These are phyloP conservation scores for Coranthus polyacanthus DNA, from an alignment of 2,797 vertebrate species.

Conservation along the genomic window DNA sequence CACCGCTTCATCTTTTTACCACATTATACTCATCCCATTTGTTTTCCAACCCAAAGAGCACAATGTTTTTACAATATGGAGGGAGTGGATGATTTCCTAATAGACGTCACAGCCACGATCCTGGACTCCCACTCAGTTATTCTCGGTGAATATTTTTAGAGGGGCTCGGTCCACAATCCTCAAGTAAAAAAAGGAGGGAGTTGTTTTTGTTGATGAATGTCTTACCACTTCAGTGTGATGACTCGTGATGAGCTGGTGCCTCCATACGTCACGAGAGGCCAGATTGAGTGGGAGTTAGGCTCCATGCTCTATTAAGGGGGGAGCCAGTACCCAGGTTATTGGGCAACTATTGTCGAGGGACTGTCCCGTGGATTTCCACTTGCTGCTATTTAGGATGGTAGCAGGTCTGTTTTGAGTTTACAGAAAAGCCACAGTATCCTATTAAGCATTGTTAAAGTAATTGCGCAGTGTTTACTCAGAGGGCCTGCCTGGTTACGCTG, in stretches of 20 bases:
- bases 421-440: constrained; percentile 79
- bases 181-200: constrained; percentile 70
- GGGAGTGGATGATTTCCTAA: constrained; percentile 75
- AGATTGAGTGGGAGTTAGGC: constrained; percentile 81
- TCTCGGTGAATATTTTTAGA: constrained; percentile 77
- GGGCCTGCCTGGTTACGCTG: constrained; percentile 24
- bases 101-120: constrained; percentile 78
- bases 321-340: constrained; percentile 73
- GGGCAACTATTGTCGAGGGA: constrained; percentile 65
- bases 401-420: constrained; percentile 81
- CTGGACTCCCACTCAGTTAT: constrained; percentile 71
- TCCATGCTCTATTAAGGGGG: constrained; percentile 79
- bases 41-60: constrained; percentile 69
- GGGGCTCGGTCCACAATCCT: constrained; percentile 56
- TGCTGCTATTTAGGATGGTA: constrained; percentile 75
- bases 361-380: constrained; percentile 74
- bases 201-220: constrained; percentile 81
- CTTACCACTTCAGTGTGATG: constrained; percentile 81
- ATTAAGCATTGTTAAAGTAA: constrained; percentile 81
- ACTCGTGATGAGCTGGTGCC: constrained; percentile 74
- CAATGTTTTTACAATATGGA: constrained; percentile 63
- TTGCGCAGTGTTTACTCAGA: constrained; percentile 67
- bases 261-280: constrained; percentile 74
- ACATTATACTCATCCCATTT: constrained; percentile 67
- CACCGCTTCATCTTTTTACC: constrained; percentile 59